phyloP scores from a whole-genome alignment of 2,113 vertebrate genomes.

The Scortum barcoo region DNA sequence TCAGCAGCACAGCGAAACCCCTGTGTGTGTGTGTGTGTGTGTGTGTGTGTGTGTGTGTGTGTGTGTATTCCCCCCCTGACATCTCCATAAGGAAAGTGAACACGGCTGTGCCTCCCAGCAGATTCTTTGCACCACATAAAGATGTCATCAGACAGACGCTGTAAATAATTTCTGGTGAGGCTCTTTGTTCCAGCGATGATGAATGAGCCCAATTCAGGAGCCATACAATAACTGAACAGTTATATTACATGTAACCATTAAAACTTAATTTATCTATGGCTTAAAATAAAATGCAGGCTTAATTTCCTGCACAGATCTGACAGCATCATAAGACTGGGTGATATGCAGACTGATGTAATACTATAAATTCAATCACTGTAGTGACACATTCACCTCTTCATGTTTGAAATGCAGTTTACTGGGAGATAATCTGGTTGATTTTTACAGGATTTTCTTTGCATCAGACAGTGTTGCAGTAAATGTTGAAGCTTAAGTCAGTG shows the following conservation, averaged over 20 bases:
- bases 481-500: background rate
- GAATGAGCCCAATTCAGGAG: slow-evolving; percentile 3
- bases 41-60: background rate
- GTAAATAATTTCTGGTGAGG: slow-evolving; percentile 39
- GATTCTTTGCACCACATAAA: slow-evolving; percentile 62
- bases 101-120: slow-evolving; percentile 30
- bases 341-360: background rate
- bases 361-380: background rate
- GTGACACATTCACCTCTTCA: too few species aligned
- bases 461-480: slow-evolving; percentile 11
- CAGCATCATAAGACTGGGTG: background rate
- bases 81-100: slow-evolving; percentile 49
- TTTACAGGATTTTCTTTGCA: background rate
- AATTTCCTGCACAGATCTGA: background rate
- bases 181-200: background rate
- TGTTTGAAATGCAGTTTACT: background rate
- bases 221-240: background rate
- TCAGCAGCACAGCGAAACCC: background rate
- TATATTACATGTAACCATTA: background rate
- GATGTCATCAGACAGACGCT: slow-evolving; percentile 34
- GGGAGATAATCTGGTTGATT: background rate
- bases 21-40: slow-evolving; percentile 6
- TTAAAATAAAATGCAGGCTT: background rate
- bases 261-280: background rate
- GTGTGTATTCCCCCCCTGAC: slow-evolving; percentile 15